Percentiles rank a stretch among this genome's conserved stretches.
Evolutionary conservation across 2,113 vertebrate species (phyloP).

Genomic region (Mastomys coucha): DNA sequence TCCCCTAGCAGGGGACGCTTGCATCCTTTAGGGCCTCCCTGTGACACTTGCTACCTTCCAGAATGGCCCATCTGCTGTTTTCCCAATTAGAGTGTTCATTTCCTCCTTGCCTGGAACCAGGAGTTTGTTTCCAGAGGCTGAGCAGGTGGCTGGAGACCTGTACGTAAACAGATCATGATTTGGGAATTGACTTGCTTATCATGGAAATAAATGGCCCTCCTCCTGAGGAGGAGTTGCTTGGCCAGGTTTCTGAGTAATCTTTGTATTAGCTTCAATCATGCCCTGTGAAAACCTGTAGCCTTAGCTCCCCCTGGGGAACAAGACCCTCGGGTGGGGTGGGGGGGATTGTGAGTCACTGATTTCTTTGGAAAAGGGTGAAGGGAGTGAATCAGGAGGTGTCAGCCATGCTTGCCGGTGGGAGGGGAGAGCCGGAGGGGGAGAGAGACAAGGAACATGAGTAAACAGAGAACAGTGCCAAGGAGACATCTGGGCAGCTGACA

Average conservation of each 20-base stretch:
- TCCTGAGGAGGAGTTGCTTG: rapidly evolving
- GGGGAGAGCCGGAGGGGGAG: background rate
- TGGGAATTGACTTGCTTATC: background rate
- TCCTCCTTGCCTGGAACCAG: background rate
- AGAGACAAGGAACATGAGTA: background rate
- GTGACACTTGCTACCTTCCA: background rate
- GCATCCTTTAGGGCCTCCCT: background rate
- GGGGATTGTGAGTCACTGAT: background rate
- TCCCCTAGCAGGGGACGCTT: background rate
- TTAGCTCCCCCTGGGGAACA: too few relatives aligned
- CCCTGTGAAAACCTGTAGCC: background rate
- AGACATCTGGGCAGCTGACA: conserved; percentile 10
- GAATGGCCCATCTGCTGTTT: background rate
- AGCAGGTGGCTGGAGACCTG: background rate
- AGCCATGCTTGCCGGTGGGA: background rate
- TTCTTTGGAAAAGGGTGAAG: background rate
- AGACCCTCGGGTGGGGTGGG: background rate
- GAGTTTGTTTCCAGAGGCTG: background rate
- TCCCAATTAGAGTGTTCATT: background rate
- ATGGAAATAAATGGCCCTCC: background rate
- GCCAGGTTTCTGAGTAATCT: background rate
- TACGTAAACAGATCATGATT: background rate
- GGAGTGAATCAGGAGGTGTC: background rate
- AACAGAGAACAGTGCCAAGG: background rate
- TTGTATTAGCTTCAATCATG: background rate